Percentiles rank a stretch among this genome's conserved stretches.
These are phyloP conservation scores for Umimayanthus kanabou DNA, from an alignment of 92 coral and sea anemone genomes.

Conservation along the genomic window DNA sequence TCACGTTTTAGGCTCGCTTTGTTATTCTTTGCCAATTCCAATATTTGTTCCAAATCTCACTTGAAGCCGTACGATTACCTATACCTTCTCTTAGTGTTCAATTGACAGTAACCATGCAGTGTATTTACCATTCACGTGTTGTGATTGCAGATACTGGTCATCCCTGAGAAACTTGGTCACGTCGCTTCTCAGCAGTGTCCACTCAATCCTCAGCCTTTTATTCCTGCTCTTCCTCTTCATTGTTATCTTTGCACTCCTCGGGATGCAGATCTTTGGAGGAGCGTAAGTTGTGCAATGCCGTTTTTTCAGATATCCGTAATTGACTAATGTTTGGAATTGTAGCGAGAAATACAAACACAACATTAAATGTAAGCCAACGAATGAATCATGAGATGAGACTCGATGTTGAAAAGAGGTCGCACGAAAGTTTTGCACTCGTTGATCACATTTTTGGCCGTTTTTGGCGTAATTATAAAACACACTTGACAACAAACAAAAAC, in stretches of 20 bases:
- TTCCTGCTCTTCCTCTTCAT: slow-evolving; percentile 95
- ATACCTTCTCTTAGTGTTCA: background rate
- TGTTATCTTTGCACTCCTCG: slow-evolving; percentile 96
- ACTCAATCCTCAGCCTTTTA: slow-evolving; percentile 92
- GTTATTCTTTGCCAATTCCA: background rate
- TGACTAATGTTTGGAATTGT: background rate
- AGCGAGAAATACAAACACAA: background rate
- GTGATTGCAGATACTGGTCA: slow-evolving; percentile 89
- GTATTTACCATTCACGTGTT: background rate
- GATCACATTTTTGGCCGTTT: background rate
- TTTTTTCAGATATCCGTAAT: background rate
- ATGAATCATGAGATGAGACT: background rate
- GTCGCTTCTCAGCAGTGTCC: slow-evolving; percentile 91
- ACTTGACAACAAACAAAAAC: background rate
- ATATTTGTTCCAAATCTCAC: no score
- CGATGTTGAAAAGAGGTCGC: background rate
- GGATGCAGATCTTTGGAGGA: slow-evolving; percentile 98
- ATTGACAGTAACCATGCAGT: background rate
- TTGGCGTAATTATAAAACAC: background rate
- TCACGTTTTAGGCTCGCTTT: background rate
- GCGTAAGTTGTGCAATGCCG: slow-evolving; percentile 55
- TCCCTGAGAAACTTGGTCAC: slow-evolving; percentile 97
- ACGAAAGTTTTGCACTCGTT: no score
- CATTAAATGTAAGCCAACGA: background rate
- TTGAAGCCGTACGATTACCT: background rate